These are phyloP conservation scores for Chaetura pelagica DNA, from an alignment of 2,113 vertebrate genomes.

Conservation along the genomic window DNA sequence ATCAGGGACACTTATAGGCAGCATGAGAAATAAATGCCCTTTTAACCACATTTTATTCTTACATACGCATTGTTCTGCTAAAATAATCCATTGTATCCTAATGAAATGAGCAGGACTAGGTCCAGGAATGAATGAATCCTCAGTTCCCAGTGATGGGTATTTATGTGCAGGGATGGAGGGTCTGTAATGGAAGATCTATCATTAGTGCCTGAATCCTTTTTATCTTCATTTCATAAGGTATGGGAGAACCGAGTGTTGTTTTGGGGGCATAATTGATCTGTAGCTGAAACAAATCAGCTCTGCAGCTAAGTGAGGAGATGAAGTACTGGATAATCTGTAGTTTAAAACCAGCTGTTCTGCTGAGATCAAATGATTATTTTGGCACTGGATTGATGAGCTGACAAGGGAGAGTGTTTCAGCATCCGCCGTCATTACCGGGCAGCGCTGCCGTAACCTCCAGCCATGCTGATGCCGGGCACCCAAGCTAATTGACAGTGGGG, in stretches of 20 bases:
- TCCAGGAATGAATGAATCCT: background rate
- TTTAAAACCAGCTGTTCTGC: conserved; percentile 58
- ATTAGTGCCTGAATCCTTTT: background rate
- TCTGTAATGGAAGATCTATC: background rate
- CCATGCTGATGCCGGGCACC: background rate
- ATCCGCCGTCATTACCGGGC: background rate
- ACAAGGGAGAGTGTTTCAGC: background rate
- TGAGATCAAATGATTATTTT: conserved; percentile 47
- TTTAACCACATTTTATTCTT: background rate
- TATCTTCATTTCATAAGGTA: conserved; percentile 22
- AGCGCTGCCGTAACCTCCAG: background rate
- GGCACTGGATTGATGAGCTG: conserved; percentile 34
- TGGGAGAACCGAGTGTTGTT: background rate
- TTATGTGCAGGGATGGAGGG: conserved; percentile 20
- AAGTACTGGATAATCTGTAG: conserved; percentile 29
- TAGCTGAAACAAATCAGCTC: conserved; percentile 42
- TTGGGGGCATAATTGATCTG: conserved; percentile 26
- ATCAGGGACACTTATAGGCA: background rate
- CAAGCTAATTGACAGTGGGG: conserved; percentile 41
- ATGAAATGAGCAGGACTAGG: background rate
- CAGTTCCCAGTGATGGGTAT: background rate
- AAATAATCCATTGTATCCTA: conserved; percentile 51
- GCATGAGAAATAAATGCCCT: background rate
- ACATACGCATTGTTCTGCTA: background rate
- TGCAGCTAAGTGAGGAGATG: conserved; percentile 35